phyloP scores from a whole-genome alignment of 2,888 invertebrate species.

The Tholera decimalis region DNA sequence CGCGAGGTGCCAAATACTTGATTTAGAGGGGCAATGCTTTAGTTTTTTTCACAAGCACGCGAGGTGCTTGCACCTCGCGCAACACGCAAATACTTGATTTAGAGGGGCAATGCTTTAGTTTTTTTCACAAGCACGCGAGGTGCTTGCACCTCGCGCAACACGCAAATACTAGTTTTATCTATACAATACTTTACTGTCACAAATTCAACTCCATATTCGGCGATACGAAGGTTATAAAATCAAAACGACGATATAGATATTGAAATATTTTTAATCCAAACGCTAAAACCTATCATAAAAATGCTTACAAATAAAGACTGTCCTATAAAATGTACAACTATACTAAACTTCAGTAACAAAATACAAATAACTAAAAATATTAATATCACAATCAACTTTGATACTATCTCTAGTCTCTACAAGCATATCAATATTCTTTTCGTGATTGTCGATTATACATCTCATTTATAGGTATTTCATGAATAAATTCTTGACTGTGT shows the following conservation, averaged over 20 bases:
- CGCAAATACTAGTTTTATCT: no score
- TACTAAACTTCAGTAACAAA: constrained; percentile 54
- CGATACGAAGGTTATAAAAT: background rate
- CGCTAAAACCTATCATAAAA: constrained; percentile 46
- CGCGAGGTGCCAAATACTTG: no score
- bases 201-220: no score
- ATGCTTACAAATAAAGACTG: constrained; percentile 53
- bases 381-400: constrained; percentile 50
- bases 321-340: constrained; percentile 47
- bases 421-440: background rate
- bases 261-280: constrained; percentile 43
- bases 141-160: no score
- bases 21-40: no score
- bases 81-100: no score
- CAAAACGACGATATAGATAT: constrained; percentile 12
- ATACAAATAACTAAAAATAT: constrained; percentile 57
- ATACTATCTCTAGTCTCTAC: constrained; percentile 16
- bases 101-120: no score
- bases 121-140: no score
- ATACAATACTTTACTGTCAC: no score
- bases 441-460: background rate
- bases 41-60: no score
- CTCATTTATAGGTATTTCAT: no score
- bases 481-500: background rate
- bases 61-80: no score